Conservation (phyloP, 2,797 vertebrate species). For the Enteromius fasciolatus region DNA sequence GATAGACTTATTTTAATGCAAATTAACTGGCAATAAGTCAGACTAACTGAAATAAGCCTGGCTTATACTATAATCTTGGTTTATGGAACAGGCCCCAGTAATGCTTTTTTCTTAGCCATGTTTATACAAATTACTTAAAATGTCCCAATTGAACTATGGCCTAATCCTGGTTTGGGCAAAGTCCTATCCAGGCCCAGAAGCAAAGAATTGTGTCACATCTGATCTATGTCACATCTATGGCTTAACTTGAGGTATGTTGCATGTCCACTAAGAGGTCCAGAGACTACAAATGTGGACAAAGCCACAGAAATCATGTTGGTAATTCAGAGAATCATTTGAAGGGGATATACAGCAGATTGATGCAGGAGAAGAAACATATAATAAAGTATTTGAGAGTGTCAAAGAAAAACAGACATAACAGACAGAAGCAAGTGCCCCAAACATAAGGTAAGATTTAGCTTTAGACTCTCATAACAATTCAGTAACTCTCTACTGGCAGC, state of each 20-base stretch:
- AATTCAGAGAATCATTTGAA: conserved; percentile 53
- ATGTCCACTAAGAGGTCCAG: conserved; percentile 10
- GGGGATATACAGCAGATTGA: conserved; percentile 65
- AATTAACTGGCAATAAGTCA: too few species aligned
- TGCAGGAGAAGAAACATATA: conserved; percentile 73
- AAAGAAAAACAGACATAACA: conserved; percentile 56
- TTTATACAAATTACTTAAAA: too few species aligned
- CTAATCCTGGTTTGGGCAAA: too few species aligned
- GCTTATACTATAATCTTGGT: too few species aligned
- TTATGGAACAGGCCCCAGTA: too few species aligned
- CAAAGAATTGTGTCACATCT: conserved; percentile 7
- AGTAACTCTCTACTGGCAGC: conserved; percentile 28
- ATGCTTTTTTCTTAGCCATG: too few species aligned
- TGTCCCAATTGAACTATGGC: too few species aligned
- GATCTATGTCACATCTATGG: too few species aligned
- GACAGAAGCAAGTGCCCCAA: conserved; percentile 28
- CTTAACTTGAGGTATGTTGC: conserved; percentile 17
- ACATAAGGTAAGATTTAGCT: conserved; percentile 21
- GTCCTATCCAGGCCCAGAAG: neutral
- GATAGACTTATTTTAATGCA: too few species aligned
- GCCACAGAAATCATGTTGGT: conserved; percentile 57
- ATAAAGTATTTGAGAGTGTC: conserved; percentile 44
- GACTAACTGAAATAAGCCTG: too few species aligned
- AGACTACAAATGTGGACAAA: conserved; percentile 13
- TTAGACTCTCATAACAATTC: conserved; percentile 8